These are phyloP conservation scores for Dorcus hopei DNA, from an alignment of 2,888 invertebrate genomes.

Conservation along the genomic window DNA sequence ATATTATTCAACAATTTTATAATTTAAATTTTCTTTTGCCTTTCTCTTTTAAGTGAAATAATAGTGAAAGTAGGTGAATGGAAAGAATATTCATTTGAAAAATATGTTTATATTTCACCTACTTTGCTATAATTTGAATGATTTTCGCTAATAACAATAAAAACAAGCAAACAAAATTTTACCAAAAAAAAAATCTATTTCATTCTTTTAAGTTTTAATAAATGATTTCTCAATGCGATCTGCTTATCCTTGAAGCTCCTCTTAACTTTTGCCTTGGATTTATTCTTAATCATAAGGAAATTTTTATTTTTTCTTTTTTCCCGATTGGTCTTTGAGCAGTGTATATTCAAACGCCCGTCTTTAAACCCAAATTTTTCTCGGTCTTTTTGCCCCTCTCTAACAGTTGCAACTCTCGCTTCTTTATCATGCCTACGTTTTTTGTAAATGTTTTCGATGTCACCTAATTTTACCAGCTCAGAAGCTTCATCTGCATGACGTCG, in stretches of 20 bases:
- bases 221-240: conserved; percentile 79
- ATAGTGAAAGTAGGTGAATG: too few species aligned
- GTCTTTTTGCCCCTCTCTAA: conserved; percentile 82
- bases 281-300: conserved; percentile 95
- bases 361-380: conserved; percentile 87
- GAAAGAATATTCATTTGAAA: too few species aligned
- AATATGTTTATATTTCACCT: too few species aligned
- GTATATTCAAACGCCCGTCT: conserved; percentile 79
- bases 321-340: conserved; percentile 92
- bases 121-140: too few species aligned
- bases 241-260: conserved; percentile 96
- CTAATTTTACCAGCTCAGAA: conserved; percentile 76
- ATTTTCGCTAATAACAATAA: too few species aligned
- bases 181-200: neutral
- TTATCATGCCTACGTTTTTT: conserved; percentile 91
- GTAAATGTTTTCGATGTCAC: conserved; percentile 90
- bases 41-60: too few species aligned
- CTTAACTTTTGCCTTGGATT: conserved; percentile 85
- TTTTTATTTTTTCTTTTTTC: conserved; percentile 92
- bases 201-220: conserved; percentile 85
- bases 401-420: conserved; percentile 75
- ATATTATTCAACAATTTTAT: too few species aligned
- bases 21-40: too few species aligned
- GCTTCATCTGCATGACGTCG: conserved; percentile 53
- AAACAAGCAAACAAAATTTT: too few species aligned